phyloP scores from a whole-genome alignment of 2,888 invertebrate species.

The Lordiphosa fenestrarum region DNA sequence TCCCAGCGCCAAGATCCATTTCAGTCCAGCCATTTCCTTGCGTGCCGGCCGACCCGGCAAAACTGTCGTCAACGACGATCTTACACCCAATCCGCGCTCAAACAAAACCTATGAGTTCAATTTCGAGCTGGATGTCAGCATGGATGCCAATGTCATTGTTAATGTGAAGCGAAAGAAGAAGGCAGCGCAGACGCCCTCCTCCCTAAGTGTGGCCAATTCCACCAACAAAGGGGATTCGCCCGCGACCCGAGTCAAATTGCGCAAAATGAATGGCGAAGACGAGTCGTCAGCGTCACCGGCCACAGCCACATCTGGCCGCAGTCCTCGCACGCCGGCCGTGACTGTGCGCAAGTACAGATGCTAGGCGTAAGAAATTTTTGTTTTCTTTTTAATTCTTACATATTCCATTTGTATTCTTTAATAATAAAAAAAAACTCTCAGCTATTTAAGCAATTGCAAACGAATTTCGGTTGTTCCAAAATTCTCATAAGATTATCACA shows the following conservation, averaged over 20 bases:
- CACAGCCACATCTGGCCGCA: conserved; percentile 38
- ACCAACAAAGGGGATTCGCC: conserved; percentile 49
- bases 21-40: conserved; percentile 68
- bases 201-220: conserved; percentile 5
- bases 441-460: too few relatives aligned
- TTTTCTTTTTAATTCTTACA: conserved; percentile 14
- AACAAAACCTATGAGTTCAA: conserved; percentile 79
- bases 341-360: conserved; percentile 65
- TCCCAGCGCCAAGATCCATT: conserved; percentile 62
- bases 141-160: conserved; percentile 80
- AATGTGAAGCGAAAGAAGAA: conserved; percentile 79
- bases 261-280: conserved; percentile 56
- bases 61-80: conserved; percentile 77
- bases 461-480: too few relatives aligned
- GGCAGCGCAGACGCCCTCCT: conserved; percentile 27
- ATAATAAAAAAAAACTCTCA: conserved; percentile 8
- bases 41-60: conserved; percentile 68
- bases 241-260: conserved; percentile 69
- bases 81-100: conserved; percentile 76
- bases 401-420: conserved; percentile 1
- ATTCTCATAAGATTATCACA: too few relatives aligned
- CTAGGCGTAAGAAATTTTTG: conserved; percentile 25
- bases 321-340: conserved; percentile 69
- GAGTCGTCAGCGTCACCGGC: conserved; percentile 20
- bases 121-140: conserved; percentile 79